These are phyloP conservation scores for Capitulum mitella DNA, from an alignment of 2,888 invertebrate genomes.

Conservation along the genomic window DNA sequence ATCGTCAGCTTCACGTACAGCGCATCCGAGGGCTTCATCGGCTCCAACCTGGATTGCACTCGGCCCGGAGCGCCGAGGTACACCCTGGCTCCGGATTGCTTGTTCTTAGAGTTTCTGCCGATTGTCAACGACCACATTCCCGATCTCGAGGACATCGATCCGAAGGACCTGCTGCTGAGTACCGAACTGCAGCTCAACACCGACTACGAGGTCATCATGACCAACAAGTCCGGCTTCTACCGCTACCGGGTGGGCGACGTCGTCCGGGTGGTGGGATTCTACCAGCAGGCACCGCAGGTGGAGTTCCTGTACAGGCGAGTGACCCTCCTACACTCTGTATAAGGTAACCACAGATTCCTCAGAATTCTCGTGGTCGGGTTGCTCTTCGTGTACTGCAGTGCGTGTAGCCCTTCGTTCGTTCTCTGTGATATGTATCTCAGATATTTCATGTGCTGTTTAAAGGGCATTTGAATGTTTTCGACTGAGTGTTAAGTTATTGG, in stretches of 20 bases:
- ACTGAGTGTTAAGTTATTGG: too few relatives aligned
- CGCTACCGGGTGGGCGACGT: conserved; percentile 43
- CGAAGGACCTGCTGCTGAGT: conserved; percentile 24
- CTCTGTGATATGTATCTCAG: too few relatives aligned
- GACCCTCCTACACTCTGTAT: background rate
- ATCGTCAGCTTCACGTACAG: conserved; percentile 42
- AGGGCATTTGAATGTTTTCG: too few relatives aligned
- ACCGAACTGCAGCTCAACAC: conserved; percentile 39
- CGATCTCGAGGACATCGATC: background rate
- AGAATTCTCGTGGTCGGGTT: too few relatives aligned
- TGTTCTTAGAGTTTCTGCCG: conserved; percentile 43
- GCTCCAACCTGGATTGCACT: conserved; percentile 36
- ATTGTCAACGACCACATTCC: conserved; percentile 33
- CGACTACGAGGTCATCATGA: conserved; percentile 42
- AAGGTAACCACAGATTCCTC: too few relatives aligned
- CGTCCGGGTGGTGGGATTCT: conserved; percentile 40
- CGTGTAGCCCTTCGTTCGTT: too few relatives aligned
- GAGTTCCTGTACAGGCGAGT: conserved; percentile 33
- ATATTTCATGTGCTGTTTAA: too few relatives aligned
- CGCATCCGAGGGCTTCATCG: conserved; percentile 42
- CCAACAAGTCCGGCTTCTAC: conserved; percentile 41
- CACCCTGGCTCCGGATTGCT: conserved; percentile 39
- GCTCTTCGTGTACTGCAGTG: too few relatives aligned
- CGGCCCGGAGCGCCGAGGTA: conserved; percentile 33
- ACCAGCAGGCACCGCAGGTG: conserved; percentile 38